phyloP scores from a whole-genome alignment of 2,113 vertebrate species.

The Rhizomys pruinosus region DNA sequence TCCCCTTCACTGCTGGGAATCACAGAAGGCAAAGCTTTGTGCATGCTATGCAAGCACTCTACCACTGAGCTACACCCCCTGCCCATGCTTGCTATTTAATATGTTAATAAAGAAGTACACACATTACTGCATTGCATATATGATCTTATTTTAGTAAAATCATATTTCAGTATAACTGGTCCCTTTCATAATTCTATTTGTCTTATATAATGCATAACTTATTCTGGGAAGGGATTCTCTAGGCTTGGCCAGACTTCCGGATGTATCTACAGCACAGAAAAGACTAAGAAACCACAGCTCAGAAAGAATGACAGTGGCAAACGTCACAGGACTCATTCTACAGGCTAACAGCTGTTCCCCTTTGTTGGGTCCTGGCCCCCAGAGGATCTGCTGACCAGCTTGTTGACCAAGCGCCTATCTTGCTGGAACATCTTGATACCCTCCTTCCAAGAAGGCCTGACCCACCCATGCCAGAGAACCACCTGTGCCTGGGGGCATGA shows the following conservation, averaged over 20 bases:
- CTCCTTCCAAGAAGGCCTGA: no score
- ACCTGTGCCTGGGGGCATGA: no score
- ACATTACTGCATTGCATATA: constrained; percentile 10
- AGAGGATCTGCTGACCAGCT: no score
- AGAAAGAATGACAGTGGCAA: not conserved
- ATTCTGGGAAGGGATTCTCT: constrained; percentile 24
- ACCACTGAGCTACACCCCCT: not conserved
- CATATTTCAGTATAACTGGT: not conserved
- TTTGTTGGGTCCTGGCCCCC: no score
- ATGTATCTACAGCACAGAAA: not conserved
- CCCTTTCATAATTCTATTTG: constrained; percentile 37
- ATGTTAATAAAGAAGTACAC: constrained; percentile 38
- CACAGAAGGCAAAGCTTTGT: not conserved
- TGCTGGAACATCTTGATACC: no score
- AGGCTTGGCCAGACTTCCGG: constrained; percentile 15
- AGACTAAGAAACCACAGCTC: not conserved
- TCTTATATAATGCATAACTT: constrained; percentile 13
- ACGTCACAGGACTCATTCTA: constrained; percentile 15
- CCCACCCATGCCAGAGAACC: no score
- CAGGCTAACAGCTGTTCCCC: not conserved
- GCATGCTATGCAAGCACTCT: not conserved
- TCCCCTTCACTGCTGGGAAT: not conserved
- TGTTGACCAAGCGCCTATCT: no score
- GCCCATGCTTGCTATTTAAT: not conserved
- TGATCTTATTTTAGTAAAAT: constrained; percentile 2